These are phyloP conservation scores for Bambusicola thoracicus DNA, from an alignment of 2,113 vertebrate species.

Conservation along the genomic window DNA sequence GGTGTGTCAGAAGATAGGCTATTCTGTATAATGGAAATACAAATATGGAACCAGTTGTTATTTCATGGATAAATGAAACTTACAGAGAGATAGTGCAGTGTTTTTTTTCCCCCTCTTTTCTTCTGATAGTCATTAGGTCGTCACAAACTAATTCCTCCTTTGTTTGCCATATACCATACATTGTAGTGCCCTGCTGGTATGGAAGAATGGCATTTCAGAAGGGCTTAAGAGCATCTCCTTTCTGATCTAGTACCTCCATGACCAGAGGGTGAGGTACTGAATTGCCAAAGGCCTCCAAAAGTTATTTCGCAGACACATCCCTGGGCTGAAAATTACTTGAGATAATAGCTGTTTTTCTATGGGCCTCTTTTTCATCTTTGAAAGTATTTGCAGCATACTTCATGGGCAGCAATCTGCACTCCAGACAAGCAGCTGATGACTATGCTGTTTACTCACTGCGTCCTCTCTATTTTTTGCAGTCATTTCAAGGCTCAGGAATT, in stretches of 20 bases:
- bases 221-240: not conserved
- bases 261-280: not conserved
- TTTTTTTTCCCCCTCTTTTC: not conserved
- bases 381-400: not conserved
- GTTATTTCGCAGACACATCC: not conserved
- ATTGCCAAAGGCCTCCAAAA: not conserved
- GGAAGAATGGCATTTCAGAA: not conserved
- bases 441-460: not conserved
- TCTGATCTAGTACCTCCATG: not conserved
- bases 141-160: constrained; percentile 1
- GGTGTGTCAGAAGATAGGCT: constrained; percentile 13
- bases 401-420: not conserved
- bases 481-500: not conserved
- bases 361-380: not conserved
- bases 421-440: not conserved
- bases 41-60: constrained; percentile 28
- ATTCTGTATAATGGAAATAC: constrained; percentile 41
- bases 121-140: not conserved
- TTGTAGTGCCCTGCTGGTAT: constrained; percentile 3
- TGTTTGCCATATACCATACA: not conserved
- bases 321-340: not conserved
- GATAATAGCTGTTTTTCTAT: constrained; percentile 11
- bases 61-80: constrained; percentile 44
- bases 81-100: not conserved
- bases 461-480: not conserved